Conservation (phyloP, 64 coral and sea anemone genomes). For the Montipora foliosa region DNA sequence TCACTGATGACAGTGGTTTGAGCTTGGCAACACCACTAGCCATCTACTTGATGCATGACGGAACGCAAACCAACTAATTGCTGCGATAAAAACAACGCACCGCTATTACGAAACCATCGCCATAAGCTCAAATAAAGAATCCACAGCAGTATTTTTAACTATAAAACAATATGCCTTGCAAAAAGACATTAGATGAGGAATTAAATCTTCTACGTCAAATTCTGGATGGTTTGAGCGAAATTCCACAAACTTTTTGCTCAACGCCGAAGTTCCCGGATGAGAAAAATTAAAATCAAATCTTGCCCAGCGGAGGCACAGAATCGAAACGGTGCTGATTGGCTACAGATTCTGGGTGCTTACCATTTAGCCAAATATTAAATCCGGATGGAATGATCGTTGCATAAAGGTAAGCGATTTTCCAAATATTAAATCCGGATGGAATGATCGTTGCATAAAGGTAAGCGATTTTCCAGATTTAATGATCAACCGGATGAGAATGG, state of each 20-base stretch:
- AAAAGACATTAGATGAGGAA: conserved; percentile 50
- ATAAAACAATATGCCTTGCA: conserved; percentile 11
- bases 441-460: too few relatives aligned
- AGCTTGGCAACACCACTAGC: conserved; percentile 99
- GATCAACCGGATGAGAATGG: too few relatives aligned
- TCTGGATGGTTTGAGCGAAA: conserved; percentile 54
- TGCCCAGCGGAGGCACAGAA: conserved; percentile 10
- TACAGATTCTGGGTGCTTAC: background rate
- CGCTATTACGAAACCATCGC: conserved; percentile 27
- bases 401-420: too few relatives aligned
- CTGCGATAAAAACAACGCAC: conserved; percentile 44
- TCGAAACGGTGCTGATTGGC: conserved; percentile 3
- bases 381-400: too few relatives aligned
- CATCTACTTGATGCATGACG: conserved; percentile 63
- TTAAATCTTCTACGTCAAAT: conserved; percentile 21
- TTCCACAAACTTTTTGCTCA: conserved; percentile 75
- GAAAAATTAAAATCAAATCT: conserved; percentile 38
- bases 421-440: too few relatives aligned
- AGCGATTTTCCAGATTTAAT: too few relatives aligned
- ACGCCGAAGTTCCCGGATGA: conserved; percentile 67
- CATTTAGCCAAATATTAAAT: too few relatives aligned
- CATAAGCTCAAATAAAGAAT: conserved; percentile 7
- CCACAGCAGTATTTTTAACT: conserved; percentile 2
- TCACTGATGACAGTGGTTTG: conserved; percentile 92
- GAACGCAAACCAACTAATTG: conserved; percentile 48